phyloP scores from a whole-genome alignment of 2,113 vertebrate species.

The Triplophysa siluroides region DNA sequence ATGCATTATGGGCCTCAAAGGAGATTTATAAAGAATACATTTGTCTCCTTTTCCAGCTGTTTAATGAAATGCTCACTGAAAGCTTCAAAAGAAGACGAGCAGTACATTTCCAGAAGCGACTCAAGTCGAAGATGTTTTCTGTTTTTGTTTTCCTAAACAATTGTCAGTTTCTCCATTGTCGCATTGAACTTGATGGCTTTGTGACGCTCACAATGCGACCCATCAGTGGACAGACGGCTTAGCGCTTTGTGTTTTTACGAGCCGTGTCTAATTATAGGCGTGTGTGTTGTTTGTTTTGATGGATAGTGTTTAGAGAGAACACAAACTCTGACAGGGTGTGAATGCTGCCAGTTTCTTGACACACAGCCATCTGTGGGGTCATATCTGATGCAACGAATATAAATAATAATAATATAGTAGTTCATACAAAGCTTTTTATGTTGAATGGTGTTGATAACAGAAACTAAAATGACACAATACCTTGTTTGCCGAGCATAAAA shows the following conservation, averaged over 20 bases:
- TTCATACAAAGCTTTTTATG: too few relatives aligned
- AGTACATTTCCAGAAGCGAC: slow-evolving; percentile 9
- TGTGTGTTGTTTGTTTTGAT: slow-evolving; percentile 3
- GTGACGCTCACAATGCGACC: background rate
- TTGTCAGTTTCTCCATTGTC: background rate
- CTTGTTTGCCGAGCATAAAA: too few relatives aligned
- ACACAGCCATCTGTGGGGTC: background rate
- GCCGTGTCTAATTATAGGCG: background rate
- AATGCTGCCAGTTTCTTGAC: background rate
- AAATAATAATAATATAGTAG: background rate
- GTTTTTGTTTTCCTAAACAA: background rate
- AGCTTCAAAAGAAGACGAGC: slow-evolving; percentile 35
- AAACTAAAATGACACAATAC: background rate
- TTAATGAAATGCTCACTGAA: slow-evolving; percentile 32
- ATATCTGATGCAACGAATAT: background rate
- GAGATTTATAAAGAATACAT: slow-evolving; percentile 57
- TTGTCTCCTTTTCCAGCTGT: slow-evolving; percentile 50
- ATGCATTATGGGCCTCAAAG: slow-evolving; percentile 53
- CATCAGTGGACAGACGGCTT: background rate
- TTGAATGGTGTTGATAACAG: too few relatives aligned
- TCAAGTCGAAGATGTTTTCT: background rate
- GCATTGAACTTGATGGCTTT: background rate
- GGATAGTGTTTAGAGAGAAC: background rate
- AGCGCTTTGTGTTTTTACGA: background rate
- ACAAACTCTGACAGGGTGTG: background rate